Conservation (phyloP, 2,113 vertebrate species). For the Desmodus rotundus region DNA sequence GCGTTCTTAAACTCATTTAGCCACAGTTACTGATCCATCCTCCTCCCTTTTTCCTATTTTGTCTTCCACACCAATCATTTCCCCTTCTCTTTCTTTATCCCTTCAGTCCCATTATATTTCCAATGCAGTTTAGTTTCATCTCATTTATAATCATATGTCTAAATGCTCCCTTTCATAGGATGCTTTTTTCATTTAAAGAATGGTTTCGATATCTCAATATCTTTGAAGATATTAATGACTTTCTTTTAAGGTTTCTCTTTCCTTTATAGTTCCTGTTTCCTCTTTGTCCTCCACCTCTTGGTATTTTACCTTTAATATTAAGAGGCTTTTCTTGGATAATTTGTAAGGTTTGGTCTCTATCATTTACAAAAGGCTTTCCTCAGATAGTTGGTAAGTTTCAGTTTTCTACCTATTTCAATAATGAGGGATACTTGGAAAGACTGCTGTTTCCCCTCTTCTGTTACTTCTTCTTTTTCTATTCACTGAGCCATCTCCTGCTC, state of each 20-base stretch:
- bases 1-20: neutral
- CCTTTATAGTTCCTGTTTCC: neutral
- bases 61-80: neutral
- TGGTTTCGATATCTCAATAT: neutral
- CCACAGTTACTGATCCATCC: neutral
- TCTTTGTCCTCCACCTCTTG: neutral
- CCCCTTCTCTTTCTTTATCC: neutral
- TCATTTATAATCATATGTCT: neutral
- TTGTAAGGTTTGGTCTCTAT: neutral
- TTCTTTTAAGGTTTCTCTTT: neutral
- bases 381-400: neutral
- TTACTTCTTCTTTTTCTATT: neutral
- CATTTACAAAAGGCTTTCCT: neutral
- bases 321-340: neutral
- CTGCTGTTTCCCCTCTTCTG: neutral
- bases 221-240: neutral
- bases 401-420: neutral
- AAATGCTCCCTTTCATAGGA: neutral
- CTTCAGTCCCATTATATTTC: neutral
- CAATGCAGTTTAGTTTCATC: neutral
- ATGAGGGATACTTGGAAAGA: neutral
- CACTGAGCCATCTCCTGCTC: neutral
- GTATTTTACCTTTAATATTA: neutral
- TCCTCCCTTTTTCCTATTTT: neutral
- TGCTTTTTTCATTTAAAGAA: neutral